These are phyloP conservation scores for Crocuta crocuta DNA, from an alignment of 2,113 vertebrate species.

Conservation along the genomic window DNA sequence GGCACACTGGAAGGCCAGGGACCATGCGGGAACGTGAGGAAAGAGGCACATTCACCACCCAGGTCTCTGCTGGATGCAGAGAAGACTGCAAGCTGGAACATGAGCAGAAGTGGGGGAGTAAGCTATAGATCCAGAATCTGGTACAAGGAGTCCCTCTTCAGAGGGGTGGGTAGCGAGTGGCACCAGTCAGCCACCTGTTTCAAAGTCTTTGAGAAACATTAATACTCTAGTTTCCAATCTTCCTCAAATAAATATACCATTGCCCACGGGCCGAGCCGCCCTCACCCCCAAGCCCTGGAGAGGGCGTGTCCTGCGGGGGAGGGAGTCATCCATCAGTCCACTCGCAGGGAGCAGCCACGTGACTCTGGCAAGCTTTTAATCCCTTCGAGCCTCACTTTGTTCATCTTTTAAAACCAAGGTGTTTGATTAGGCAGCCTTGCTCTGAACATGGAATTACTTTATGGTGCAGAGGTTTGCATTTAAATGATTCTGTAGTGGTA, in stretches of 20 bases:
- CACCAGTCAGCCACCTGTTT: background rate
- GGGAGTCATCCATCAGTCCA: too few relatives aligned
- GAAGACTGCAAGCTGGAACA: background rate
- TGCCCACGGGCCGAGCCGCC: background rate
- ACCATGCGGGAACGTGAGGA: rapidly evolving
- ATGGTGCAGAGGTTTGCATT: background rate
- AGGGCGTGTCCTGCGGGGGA: background rate
- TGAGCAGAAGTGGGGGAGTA: background rate
- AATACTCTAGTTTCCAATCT: background rate
- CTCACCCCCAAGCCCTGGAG: background rate
- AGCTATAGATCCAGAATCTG: background rate
- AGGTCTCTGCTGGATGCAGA: background rate
- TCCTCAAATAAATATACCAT: background rate
- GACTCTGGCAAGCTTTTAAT: background rate
- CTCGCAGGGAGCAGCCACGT: too few relatives aligned
- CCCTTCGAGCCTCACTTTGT: background rate
- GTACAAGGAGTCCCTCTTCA: background rate
- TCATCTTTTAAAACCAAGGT: background rate
- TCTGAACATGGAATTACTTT: background rate
- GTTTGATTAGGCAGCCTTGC: background rate
- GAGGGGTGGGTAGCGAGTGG: background rate
- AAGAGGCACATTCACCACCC: background rate
- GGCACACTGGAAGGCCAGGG: background rate
- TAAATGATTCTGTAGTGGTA: background rate
- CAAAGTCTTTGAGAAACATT: background rate